Evolutionary conservation across 2,888 invertebrate genomes (phyloP).

Genomic region (Synanthedon vespiformis): DNA sequence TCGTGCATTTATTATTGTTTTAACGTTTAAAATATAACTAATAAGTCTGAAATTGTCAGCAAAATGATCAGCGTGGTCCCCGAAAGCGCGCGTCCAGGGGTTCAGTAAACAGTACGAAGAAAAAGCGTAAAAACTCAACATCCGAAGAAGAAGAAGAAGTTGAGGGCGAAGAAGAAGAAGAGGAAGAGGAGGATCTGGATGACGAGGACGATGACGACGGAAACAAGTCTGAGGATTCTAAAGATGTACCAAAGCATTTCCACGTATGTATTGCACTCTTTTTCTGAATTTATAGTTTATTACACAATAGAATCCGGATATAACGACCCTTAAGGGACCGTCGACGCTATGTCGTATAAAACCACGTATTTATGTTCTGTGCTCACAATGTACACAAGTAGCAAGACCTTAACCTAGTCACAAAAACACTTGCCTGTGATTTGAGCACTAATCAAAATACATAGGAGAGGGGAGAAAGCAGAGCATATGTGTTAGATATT

Average conservation of each 20-base stretch:
- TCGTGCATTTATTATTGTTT: too few relatives aligned
- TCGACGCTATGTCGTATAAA: too few relatives aligned
- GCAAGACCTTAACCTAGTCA: too few relatives aligned
- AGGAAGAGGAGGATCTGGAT: constrained; percentile 63
- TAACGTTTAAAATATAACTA: too few relatives aligned
- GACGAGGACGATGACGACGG: constrained; percentile 68
- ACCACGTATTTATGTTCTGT: too few relatives aligned
- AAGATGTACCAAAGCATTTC: constrained; percentile 69
- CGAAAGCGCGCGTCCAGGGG: constrained; percentile 47
- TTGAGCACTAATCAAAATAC: too few relatives aligned
- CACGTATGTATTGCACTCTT: constrained; percentile 49
- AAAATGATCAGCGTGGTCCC: constrained; percentile 49
- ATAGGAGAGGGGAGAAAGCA: too few relatives aligned
- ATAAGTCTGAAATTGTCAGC: neutral
- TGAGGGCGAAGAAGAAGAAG: constrained; percentile 57
- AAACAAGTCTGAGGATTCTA: constrained; percentile 66
- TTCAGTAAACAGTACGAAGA: constrained; percentile 50
- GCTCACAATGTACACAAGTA: too few relatives aligned
- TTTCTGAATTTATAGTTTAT: constrained; percentile 75
- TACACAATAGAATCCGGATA: too few relatives aligned
- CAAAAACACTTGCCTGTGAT: too few relatives aligned
- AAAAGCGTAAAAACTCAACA: constrained; percentile 58
- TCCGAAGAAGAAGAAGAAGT: constrained; percentile 57
- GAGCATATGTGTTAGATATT: too few relatives aligned
- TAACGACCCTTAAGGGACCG: too few relatives aligned